Percentiles rank a stretch among this genome's conserved stretches.
Evolutionary conservation across 2,113 vertebrate species (phyloP).

Genomic region (Pachycephala philippinensis): DNA sequence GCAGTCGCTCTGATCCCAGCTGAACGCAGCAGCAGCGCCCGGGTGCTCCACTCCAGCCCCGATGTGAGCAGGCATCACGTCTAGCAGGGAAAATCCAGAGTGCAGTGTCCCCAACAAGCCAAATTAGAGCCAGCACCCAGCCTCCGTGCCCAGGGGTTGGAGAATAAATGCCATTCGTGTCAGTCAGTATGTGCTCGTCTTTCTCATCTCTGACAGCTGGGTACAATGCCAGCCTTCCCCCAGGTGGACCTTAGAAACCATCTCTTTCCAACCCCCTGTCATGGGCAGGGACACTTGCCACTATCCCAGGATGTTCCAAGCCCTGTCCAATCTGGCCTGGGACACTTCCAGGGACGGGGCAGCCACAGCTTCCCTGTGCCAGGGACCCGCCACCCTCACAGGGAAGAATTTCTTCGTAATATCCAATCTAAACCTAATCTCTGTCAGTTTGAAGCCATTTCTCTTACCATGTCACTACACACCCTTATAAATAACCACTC

Average conservation of each 20-base stretch:
- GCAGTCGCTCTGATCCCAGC: not conserved
- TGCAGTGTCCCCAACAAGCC: fast-evolving
- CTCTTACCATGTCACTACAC: not conserved
- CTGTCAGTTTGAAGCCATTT: not conserved
- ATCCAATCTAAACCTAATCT: not conserved
- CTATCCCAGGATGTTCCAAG: fast-evolving
- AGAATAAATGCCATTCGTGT: not conserved
- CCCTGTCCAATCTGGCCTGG: fast-evolving
- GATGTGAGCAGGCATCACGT: not conserved
- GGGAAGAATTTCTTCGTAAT: not conserved
- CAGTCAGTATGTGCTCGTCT: fast-evolving
- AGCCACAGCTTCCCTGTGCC: not conserved
- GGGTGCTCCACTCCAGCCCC: too few relatives aligned
- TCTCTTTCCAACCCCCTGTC: not conserved
- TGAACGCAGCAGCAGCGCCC: not conserved
- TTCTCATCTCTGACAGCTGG: too few relatives aligned
- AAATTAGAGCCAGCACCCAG: not conserved
- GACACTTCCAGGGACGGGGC: not conserved
- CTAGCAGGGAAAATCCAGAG: too few relatives aligned
- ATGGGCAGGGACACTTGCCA: not conserved
- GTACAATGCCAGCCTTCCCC: not conserved
- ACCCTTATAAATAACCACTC: not conserved
- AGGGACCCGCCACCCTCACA: fast-evolving
- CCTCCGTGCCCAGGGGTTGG: not conserved
- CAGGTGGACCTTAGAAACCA: not conserved